A percentile compares a stretch with the other conserved stretches of the same genome.
Conservation (phyloP, 2,113 vertebrate species). For the Mionectes macconnelli region DNA sequence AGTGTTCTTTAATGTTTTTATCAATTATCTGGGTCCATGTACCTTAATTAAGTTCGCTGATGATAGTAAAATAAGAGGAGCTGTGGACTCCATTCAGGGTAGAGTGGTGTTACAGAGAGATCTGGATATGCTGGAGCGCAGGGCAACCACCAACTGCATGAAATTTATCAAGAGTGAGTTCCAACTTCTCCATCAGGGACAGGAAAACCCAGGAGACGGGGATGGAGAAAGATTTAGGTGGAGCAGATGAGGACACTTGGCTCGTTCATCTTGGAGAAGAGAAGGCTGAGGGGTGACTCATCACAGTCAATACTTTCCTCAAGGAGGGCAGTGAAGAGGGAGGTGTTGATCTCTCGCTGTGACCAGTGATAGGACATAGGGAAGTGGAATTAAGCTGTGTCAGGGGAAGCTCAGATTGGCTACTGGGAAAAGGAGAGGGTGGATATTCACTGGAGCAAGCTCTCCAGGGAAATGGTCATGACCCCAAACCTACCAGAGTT, state of each 20-base stretch:
- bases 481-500: neutral
- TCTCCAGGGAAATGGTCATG: neutral
- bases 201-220: neutral
- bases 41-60: neutral
- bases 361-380: accelerated
- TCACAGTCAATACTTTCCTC: neutral
- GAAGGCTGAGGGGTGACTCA: neutral
- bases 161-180: neutral
- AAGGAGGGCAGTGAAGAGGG: neutral
- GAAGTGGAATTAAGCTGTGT: neutral
- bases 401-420: neutral
- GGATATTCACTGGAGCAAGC: neutral
- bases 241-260: neutral
- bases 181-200: accelerated
- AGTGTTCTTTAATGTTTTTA: neutral
- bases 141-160: neutral
- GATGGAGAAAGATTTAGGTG: neutral
- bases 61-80: neutral
- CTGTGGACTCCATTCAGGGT: neutral
- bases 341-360: neutral
- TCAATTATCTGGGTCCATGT: neutral
- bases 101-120: neutral
- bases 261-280: neutral
- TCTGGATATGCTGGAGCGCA: neutral
- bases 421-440: neutral